Base-by-base conservation (phyloP, 2,797 vertebrate genomes). In the Molothrus aeneus region DNA sequence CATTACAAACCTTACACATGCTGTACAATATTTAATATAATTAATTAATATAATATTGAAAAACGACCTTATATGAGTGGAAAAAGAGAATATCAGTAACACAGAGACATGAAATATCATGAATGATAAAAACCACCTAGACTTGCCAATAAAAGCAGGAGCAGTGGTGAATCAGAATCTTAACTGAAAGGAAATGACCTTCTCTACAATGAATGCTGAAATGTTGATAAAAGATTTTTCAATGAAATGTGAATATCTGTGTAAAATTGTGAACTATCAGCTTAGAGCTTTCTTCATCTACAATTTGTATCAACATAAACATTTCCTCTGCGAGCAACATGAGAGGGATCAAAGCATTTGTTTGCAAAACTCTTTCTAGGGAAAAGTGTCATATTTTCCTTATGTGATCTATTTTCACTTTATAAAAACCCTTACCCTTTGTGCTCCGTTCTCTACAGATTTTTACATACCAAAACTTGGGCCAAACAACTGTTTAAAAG, bases 61-160 rank as follows among this genome's bases (percentile, higher is more conserved):
- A 22, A 81, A 24, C 5, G 48, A 19, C 2, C 31, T 29, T 6
- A 8, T 20, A 3, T 1, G 1, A 36, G 8, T 28, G n/a, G 13
- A 48, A 74, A 81, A 66, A 43, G 25, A 32, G 6, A 47, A 26
- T 74, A 26, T 17, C 48, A 48, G 19, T 13, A 25, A 20, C 31
- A 42, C 0, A 20, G 20, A 34, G 25, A 17, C 2, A 26, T 38
- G 14, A 64, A 78, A 84, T 89, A 36, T 2, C 2, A 0, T 36
- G 13, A 60, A 16, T 42, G 53, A 25, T 34, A 42, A 48, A 65
- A 7, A 34, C 5, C 11, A 50, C 20, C 3, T 36, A 4, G 7
- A 16, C 24, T 7, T 73, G 14, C 21, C 34, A 75, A 9, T 54
- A 31, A 40, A 78, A 72, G 26, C 5, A 42, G 22, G 28, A 79